Base-by-base conservation (phyloP, 1,140 invertebrate species). In the Coenobita brevimanus region DNA sequence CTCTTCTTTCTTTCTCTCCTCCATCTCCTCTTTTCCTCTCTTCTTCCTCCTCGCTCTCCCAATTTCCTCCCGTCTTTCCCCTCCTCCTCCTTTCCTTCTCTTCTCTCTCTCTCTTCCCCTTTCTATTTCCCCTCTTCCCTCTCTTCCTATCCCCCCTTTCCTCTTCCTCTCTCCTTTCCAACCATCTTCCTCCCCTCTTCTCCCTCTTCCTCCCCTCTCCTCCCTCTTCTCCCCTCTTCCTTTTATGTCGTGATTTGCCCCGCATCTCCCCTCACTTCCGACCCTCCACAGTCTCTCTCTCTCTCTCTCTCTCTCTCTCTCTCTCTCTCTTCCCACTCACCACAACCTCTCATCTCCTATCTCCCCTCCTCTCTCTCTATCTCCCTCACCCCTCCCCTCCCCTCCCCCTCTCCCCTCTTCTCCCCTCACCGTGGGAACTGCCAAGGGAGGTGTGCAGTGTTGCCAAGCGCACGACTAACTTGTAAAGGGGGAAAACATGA, bases 251-350 rank as follows among this genome's bases (percentile, higher is more conserved):
- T 33, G 67, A 38, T 33, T 3, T 71, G 67, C 17, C 15, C 0
- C 2, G 27, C 17, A 21, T 8, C 30, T 41, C n/a, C 2, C 3
- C 30, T 1, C 67, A 1, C 15, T 17, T 50, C 46, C 46, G 6
- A 6, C 17, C 17, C 6, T 17, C 46, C 46, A 50, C 17, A 6
- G 46, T 71, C 67, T 71, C 67, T 71, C 67, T 71, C 67, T 71
- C 67, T 71, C 67, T 71, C 67, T 71, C 64, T 69, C 64, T 69
- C 67, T 71, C 67, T 71, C 67, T 71, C 27, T 71, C 67, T 69
- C 64, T 69, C 3, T 69, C 4, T 69, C 1, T 13, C 24, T 27
- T 15, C 2, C 13, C 13, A 21, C 33, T 69, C 4, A 17, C 64
- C 33, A 33, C 33, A 17, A 17, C 64, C n/a, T 69, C 64, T 27